Conservation (phyloP, 2,797 vertebrate species). For the Graptemys geographica region DNA sequence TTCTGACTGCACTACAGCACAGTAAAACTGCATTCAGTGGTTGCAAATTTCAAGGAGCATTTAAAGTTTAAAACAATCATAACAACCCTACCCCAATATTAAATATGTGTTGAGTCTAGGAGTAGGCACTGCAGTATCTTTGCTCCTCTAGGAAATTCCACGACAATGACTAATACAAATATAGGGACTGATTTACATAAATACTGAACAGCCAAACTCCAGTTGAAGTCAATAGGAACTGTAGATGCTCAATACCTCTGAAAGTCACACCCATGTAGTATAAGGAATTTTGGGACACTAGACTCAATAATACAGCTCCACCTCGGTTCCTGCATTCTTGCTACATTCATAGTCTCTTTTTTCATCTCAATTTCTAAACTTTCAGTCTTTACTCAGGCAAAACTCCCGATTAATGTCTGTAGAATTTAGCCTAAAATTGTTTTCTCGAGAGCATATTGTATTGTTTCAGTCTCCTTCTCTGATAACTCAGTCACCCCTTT, state of each 20-base stretch:
- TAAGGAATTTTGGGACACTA: neutral
- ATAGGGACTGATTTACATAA: neutral
- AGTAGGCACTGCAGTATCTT: neutral
- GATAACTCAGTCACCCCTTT: neutral
- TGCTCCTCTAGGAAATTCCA: neutral
- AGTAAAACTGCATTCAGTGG: neutral
- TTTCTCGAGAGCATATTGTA: neutral
- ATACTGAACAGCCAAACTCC: neutral
- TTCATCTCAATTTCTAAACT: neutral
- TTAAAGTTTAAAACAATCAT: neutral
- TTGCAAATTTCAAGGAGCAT: neutral
- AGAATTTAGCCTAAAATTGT: neutral
- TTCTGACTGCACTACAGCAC: neutral
- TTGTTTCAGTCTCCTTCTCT: neutral
- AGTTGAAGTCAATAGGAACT: neutral
- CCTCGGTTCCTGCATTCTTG: neutral
- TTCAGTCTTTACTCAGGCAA: neutral
- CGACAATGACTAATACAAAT: neutral
- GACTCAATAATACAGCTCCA: neutral
- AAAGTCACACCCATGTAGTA: neutral
- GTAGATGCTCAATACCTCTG: fast-evolving
- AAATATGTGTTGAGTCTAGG: neutral
- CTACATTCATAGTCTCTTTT: neutral
- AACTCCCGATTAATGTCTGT: neutral
- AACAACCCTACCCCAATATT: neutral